These are phyloP conservation scores for Enoplosus armatus DNA, from an alignment of 2,797 vertebrate species.

Conservation along the genomic window DNA sequence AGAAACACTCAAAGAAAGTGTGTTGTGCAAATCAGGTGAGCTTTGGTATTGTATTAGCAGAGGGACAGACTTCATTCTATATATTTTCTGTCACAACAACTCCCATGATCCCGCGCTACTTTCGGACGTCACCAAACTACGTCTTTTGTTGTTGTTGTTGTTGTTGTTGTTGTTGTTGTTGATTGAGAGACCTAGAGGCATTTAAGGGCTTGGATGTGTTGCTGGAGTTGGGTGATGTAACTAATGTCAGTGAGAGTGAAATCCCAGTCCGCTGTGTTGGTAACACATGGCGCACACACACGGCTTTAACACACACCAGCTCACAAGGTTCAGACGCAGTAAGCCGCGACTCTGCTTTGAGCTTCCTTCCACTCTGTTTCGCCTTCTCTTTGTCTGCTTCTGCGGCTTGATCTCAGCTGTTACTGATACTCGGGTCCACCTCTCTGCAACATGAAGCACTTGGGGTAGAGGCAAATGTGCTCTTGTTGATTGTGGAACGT, in stretches of 20 bases:
- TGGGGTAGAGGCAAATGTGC: not conserved
- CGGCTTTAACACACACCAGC: conserved; percentile 17
- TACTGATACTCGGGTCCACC: not conserved
- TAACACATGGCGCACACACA: conserved; percentile 42
- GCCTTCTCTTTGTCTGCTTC: conserved; percentile 19
- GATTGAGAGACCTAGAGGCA: too few relatives aligned
- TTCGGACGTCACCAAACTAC: too few relatives aligned
- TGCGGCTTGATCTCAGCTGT: not conserved
- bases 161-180: too few relatives aligned
- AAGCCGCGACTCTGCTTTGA: not conserved
- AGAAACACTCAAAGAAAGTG: not conserved
- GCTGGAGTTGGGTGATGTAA: conserved; percentile 57
- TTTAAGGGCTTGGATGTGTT: not conserved
- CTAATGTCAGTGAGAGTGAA: conserved; percentile 52
- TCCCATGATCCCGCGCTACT: too few relatives aligned
- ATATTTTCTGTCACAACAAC: too few relatives aligned
- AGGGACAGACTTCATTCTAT: too few relatives aligned
- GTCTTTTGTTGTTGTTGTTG: too few relatives aligned
- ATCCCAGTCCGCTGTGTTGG: conserved; percentile 27
- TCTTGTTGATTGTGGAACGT: too few relatives aligned
- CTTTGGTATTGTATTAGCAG: too few relatives aligned
- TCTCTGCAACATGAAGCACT: not conserved
- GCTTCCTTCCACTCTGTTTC: conserved; percentile 8
- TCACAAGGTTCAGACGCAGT: conserved; percentile 9
- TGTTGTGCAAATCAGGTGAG: too few relatives aligned